A percentile compares a stretch with the other conserved stretches of the same genome.
Evolutionary conservation across 1,140 invertebrate species (phyloP).

Genomic region (Plectus sambesii): DNA sequence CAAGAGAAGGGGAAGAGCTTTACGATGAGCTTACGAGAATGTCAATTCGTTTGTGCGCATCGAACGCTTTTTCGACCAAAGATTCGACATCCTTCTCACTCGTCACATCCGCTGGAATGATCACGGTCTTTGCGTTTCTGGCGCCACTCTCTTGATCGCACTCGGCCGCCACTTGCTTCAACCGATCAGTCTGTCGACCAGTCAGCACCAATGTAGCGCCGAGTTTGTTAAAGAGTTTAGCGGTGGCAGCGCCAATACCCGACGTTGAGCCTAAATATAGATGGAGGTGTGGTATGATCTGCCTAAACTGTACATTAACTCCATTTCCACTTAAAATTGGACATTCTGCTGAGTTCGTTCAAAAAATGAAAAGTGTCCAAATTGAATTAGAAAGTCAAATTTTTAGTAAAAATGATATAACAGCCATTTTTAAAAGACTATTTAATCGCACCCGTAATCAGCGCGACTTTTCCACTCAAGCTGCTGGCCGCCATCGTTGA

Average conservation of each 20-base stretch:
- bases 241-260: slow-evolving; percentile 70
- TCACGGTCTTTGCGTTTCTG: slow-evolving; percentile 24
- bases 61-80: slow-evolving; percentile 38
- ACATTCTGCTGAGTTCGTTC: too few species aligned
- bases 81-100: slow-evolving; percentile 55
- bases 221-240: slow-evolving; percentile 59
- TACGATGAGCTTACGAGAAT: slow-evolving; percentile 29
- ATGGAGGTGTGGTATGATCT: too few species aligned
- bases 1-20: background rate
- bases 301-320: too few species aligned
- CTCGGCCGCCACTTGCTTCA: slow-evolving; percentile 39
- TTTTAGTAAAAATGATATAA: too few species aligned
- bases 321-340: too few species aligned
- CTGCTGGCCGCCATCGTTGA: too few species aligned
- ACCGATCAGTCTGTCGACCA: slow-evolving; percentile 62
- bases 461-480: too few species aligned
- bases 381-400: too few species aligned
- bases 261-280: slow-evolving; percentile 66
- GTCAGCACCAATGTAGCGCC: slow-evolving; percentile 60
- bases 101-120: slow-evolving; percentile 57
- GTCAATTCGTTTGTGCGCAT: slow-evolving; percentile 53
- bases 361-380: too few species aligned
- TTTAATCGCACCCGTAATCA: too few species aligned
- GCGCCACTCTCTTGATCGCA: slow-evolving; percentile 5
- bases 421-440: too few species aligned